phyloP scores from a whole-genome alignment of 2,113 vertebrate genomes.

The Zosterops japonicus region DNA sequence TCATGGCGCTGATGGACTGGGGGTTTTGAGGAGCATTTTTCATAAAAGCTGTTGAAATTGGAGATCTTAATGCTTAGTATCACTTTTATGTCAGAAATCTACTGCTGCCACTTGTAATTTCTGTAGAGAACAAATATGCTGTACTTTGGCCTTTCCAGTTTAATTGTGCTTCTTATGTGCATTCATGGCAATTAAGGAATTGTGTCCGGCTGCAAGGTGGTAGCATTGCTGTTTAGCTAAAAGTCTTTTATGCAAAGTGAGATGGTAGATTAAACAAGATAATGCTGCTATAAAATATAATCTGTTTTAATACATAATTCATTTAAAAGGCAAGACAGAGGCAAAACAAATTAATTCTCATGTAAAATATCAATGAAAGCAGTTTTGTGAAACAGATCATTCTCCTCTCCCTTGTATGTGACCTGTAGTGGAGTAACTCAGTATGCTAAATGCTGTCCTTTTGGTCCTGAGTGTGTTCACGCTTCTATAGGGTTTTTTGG shows the following conservation, averaged over 20 bases:
- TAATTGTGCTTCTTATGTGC: background rate
- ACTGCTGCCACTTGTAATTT: background rate
- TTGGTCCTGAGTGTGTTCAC: background rate
- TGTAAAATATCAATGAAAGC: background rate
- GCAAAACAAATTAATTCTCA: background rate
- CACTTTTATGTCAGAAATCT: background rate
- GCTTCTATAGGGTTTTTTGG: background rate
- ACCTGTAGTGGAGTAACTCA: background rate
- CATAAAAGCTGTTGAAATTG: background rate
- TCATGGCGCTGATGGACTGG: accelerated
- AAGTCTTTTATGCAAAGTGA: background rate
- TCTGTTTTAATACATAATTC: background rate
- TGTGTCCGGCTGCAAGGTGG: background rate
- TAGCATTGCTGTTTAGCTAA: background rate
- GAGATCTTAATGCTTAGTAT: background rate
- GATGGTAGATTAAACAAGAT: background rate
- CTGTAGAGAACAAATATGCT: background rate
- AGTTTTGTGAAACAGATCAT: background rate
- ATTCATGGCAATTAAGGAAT: background rate
- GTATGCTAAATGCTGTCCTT: background rate
- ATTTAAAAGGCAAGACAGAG: constrained; percentile 12
- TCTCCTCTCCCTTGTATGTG: background rate
- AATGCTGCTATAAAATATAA: background rate
- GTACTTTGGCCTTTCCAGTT: background rate
- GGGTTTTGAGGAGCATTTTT: background rate